Base-by-base conservation (phyloP, 2,888 invertebrate genomes). In the Teleogryllus oceanicus region DNA sequence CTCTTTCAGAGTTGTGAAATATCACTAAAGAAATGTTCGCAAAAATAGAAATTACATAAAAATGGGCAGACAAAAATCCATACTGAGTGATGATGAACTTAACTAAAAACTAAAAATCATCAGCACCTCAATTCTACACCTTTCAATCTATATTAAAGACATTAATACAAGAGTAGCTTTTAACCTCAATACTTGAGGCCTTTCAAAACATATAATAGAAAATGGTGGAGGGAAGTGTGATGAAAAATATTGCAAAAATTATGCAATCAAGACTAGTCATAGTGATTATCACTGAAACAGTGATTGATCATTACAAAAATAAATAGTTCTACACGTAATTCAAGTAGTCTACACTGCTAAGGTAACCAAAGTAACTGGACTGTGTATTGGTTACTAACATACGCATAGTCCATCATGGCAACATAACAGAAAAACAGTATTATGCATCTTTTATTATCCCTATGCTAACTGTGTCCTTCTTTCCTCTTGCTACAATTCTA, bases 201-300 rank as follows among this genome's bases (percentile, higher is more conserved):
- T 79, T 79, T 75, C 78, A 79, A 80, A 78, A 79, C 76, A 77
- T 77, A 76, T 50, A 74, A 78, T 74, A 74, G 80, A 77, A 80
- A 78, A 80, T 62, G 62, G 62, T 18, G 62, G 13, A n/a, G 62
- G 62, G n/a, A 62, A 62, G 13, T 62, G 62, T 62, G 62, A 62
- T 62, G 62, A 62, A 62, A 62, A 78, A 78, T 50, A 78, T 21
- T 50, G 78, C 50, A 78, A 78, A 81, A 79, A 79, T 80, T 80
- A 80, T 80, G 81, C 80, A 80, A 78, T 80, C 80, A 80, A 80
- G 82, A 82, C 82, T 82, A 82, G 82, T 80, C 77, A 80, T 74
- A 78, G 80, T 78, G 79, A 80, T 77, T 78, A 80, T 78, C 78
- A 81, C 81, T 80, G 77, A 62, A 76, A 49, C 21, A 50, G 81